Percentiles rank a stretch among this genome's conserved stretches.
phyloP scores from a whole-genome alignment of 2,888 invertebrate genomes.

The Parnassius glacialis region DNA sequence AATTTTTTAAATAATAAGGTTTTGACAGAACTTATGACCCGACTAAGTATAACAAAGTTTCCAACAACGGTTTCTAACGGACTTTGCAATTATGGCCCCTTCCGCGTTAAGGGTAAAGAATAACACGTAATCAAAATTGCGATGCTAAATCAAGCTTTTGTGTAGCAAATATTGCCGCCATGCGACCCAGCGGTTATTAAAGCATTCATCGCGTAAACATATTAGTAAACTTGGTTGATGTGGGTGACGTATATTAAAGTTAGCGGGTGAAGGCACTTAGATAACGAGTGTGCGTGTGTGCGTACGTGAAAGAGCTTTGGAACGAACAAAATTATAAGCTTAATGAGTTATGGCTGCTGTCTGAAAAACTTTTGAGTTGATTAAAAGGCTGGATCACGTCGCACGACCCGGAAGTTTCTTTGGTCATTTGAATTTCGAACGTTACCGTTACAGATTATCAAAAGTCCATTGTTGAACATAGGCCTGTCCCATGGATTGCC shows the following conservation, averaged over 20 bases:
- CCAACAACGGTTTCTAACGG: not conserved
- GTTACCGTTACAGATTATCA: too few species aligned
- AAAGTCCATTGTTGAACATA: too few species aligned
- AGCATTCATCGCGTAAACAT: constrained; percentile 6
- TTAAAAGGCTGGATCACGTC: too few species aligned
- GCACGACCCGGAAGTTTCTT: too few species aligned
- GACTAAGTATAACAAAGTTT: too few species aligned
- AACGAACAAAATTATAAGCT: too few species aligned
- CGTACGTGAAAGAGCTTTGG: not conserved
- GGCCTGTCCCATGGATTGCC: too few species aligned
- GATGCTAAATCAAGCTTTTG: constrained; percentile 78
- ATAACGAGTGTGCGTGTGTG: not conserved
- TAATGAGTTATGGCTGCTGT: too few species aligned
- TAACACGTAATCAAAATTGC: constrained; percentile 14
- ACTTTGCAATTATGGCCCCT: not conserved
- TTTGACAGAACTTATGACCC: too few species aligned
- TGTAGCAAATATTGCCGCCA: constrained; percentile 83
- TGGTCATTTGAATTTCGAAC: too few species aligned
- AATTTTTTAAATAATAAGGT: too few species aligned
- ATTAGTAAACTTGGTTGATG: constrained; percentile 37
- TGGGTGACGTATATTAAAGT: constrained; percentile 15
- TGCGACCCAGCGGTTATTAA: not conserved
- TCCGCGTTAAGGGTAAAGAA: constrained; percentile 1
- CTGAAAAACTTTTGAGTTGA: not conserved
- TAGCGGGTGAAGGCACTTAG: constrained; percentile 2